These are phyloP conservation scores for Etheostoma spectabile DNA, from an alignment of 2,113 vertebrate genomes.

Conservation along the genomic window DNA sequence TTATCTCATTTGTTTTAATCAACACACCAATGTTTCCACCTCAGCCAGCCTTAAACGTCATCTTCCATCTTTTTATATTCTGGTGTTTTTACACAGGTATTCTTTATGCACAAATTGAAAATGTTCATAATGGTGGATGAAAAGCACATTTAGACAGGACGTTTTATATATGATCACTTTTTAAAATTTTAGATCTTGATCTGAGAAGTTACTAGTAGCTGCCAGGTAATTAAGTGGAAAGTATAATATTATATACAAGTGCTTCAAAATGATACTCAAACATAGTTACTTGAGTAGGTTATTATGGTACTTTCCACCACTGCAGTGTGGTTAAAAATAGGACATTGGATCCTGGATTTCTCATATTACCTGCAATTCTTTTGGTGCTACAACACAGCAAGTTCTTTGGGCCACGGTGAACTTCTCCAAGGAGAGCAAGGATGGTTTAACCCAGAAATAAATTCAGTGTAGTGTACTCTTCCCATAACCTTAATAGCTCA, in stretches of 20 bases:
- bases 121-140: too few species aligned
- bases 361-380: constrained; percentile 28
- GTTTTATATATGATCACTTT: background rate
- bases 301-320: background rate
- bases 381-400: constrained; percentile 13
- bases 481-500: constrained; percentile 44
- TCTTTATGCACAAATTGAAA: too few species aligned
- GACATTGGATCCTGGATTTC: background rate
- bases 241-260: background rate
- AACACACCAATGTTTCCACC: too few species aligned
- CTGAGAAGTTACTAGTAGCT: background rate
- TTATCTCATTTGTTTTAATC: too few species aligned
- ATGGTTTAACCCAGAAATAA: constrained; percentile 61
- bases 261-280: background rate
- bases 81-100: too few species aligned
- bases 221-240: background rate
- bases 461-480: constrained; percentile 63
- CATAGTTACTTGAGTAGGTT: background rate
- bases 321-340: background rate
- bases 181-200: background rate
- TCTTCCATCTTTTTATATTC: too few species aligned
- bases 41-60: too few species aligned
- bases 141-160: too few species aligned
- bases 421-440: constrained; percentile 65
- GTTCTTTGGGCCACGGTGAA: constrained; percentile 56